Conservation (phyloP, 1,140 invertebrate genomes). For the Latrodectus geometricus region DNA sequence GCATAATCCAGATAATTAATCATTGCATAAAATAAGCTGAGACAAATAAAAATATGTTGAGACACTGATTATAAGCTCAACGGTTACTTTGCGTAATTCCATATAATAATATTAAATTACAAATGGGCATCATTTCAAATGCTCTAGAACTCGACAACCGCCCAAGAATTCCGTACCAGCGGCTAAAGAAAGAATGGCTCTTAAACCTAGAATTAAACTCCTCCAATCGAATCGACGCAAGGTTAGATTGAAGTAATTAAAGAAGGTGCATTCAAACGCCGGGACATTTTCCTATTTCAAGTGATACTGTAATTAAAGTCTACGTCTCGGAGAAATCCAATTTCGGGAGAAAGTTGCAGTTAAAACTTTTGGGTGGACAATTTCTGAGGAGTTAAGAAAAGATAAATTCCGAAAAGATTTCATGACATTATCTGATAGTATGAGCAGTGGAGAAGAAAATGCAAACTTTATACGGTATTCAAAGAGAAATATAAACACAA, state of each 20-base stretch:
- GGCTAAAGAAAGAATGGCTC: background rate
- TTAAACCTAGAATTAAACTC: background rate
- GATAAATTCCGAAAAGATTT: background rate
- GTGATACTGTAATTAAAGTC: background rate
- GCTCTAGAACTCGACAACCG: background rate
- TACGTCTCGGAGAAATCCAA: background rate
- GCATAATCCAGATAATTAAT: too few species aligned
- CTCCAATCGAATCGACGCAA: background rate
- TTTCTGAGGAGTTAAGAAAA: background rate
- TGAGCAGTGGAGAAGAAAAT: too few species aligned
- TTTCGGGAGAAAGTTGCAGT: background rate
- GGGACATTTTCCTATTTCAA: background rate
- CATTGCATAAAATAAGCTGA: too few species aligned
- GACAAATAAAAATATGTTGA: too few species aligned
- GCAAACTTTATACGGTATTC: too few species aligned
- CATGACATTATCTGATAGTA: too few species aligned
- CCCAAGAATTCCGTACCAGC: background rate
- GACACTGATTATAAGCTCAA: too few species aligned
- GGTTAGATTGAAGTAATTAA: background rate
- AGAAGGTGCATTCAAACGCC: background rate
- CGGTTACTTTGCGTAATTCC: background rate
- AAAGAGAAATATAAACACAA: too few species aligned
- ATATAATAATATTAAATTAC: background rate
- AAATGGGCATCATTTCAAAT: background rate
- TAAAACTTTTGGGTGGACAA: background rate